Evolutionary conservation across 2,113 vertebrate species (phyloP), one percentile per base, ranked within the genome.

Genomic region (Cairina moschata): DNA sequence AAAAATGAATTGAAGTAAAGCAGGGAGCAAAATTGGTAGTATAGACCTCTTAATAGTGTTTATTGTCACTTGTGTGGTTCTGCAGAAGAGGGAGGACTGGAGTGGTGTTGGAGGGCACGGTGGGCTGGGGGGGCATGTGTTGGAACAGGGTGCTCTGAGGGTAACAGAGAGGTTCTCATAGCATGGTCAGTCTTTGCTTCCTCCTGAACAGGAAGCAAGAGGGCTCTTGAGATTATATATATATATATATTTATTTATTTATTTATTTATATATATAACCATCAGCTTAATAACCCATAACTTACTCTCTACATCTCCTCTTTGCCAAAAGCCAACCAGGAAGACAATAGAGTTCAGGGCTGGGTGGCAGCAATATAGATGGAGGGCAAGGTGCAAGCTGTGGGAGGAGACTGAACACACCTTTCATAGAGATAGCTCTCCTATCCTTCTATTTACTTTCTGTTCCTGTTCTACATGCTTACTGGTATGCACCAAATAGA

Each of bases 321-420:
- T 60, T 82, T 46, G 50, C 78, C 46, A 48, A 48, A 48, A 48
- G 46, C 46, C 46, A 48, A 48, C 46, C 46, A 48, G 46, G 46
- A 48, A 48, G 46, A 48, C 46, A 48, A 48, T 22, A 48, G 46
- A 48, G 46, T 42, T 59, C 36, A 52, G 60, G 83, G 76, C 50
- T 87, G 66, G 28, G 26, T 76, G 62, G 78, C 85, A 90, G 55
- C n/a, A 63, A 50, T 44, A 63, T 6, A 71, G 67, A 62, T 17
- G 32, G 56, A 89, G 85, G 72, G 50, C 92, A 93, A 86, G n/a
- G 94, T 90, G 46, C 68, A 83, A 77, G 68, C 65, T 71, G 28
- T 78, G 59, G 68, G 50, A 91, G 81, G 76, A 83, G 63, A 10
- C 36, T 38, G 23, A 28, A 22, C 26, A 5, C 69, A 32, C 36